A percentile compares a stretch with the other conserved stretches of the same genome.
Evolutionary conservation across 2,888 invertebrate genomes (phyloP).

Genomic region (Anoncus sp.): DNA sequence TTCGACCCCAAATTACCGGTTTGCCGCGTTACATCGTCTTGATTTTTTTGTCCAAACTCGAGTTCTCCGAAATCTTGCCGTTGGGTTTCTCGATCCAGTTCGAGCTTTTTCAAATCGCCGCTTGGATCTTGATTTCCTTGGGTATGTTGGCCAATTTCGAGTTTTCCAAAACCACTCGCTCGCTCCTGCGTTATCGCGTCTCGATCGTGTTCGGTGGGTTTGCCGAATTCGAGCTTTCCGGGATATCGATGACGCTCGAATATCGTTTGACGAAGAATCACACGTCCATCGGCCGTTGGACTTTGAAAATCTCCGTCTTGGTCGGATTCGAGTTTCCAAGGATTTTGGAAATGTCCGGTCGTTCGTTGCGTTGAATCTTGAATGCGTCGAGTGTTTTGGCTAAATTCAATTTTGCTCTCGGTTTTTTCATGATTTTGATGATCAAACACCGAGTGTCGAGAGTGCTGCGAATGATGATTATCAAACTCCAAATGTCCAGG

Average conservation of each 20-base stretch:
- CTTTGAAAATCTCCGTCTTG: constrained; percentile 63
- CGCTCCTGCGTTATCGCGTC: constrained; percentile 5
- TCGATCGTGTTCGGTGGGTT: neutral
- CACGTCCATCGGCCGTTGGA: constrained; percentile 41
- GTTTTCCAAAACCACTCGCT: constrained; percentile 1
- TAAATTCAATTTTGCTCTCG: neutral
- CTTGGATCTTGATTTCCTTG: constrained; percentile 17
- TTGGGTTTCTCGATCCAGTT: constrained; percentile 56
- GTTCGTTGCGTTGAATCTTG: constrained; percentile 64
- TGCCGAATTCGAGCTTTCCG: constrained; percentile 19
- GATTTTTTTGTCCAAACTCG: constrained; percentile 40
- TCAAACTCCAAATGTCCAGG: constrained; percentile 5
- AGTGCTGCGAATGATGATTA: neutral
- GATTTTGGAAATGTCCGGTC: neutral
- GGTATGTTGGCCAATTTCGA: constrained; percentile 36
- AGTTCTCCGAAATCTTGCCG: constrained; percentile 12
- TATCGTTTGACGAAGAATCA: neutral
- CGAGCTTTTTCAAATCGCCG: constrained; percentile 26
- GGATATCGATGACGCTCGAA: too few relatives aligned
- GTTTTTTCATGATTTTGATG: neutral
- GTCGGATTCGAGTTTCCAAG: constrained; percentile 52
- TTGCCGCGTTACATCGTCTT: constrained; percentile 58
- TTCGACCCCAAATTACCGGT: constrained; percentile 42
- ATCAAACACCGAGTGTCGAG: neutral
- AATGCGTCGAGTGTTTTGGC: neutral